These are phyloP conservation scores for Hippolais icterina DNA, from an alignment of 2,113 vertebrate species.

Conservation along the genomic window DNA sequence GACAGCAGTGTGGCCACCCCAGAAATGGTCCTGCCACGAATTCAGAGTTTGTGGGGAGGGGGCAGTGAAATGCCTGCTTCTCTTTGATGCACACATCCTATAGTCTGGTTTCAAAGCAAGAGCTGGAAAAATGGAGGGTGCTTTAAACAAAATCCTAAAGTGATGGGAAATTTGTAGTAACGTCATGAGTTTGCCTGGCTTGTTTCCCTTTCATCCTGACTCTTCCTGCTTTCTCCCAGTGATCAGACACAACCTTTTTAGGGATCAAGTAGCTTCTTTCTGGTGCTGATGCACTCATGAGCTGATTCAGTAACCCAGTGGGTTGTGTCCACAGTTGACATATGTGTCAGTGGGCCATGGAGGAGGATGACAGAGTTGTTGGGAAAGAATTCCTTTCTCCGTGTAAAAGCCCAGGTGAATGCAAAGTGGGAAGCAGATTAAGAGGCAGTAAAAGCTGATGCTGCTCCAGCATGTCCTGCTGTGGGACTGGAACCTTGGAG, in stretches of 20 bases:
- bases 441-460: neutral
- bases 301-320: neutral
- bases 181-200: neutral
- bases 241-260: neutral
- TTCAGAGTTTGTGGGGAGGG: neutral
- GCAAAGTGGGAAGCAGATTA: neutral
- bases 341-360: neutral
- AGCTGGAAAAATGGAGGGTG: fast-evolving
- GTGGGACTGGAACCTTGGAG: neutral
- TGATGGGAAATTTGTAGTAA: neutral
- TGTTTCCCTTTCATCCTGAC: neutral
- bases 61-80: neutral
- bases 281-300: neutral
- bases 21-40: fast-evolving
- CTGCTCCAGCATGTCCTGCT: neutral
- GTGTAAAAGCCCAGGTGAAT: neutral
- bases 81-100: neutral
- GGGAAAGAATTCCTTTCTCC: neutral
- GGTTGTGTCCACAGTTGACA: neutral
- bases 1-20: neutral
- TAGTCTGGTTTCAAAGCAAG: neutral
- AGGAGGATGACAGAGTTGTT: neutral
- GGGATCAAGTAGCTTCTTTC: neutral
- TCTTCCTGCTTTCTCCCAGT: neutral
- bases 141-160: neutral